Conservation (phyloP, 2,888 invertebrate species). For the Eupithecia subumbrata region DNA sequence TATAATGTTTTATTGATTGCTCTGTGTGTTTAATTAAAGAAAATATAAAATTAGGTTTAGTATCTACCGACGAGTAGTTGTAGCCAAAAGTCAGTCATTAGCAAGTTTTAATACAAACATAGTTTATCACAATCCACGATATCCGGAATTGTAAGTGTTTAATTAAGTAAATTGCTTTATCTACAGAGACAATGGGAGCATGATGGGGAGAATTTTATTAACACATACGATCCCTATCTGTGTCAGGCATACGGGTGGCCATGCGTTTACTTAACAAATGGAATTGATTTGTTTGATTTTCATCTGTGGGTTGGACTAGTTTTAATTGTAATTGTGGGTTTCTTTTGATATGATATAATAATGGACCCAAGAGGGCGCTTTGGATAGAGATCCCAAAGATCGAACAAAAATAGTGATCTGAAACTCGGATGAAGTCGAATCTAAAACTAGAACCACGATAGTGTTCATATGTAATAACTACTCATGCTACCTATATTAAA, state of each 20-base stretch:
- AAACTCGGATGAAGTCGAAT: not conserved
- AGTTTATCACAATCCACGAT: slow-evolving; percentile 59
- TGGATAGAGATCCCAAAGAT: not conserved
- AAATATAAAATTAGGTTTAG: no score
- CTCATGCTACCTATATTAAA: no score
- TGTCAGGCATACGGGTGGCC: slow-evolving; percentile 72
- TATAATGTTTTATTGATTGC: not conserved
- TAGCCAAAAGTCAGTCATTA: not conserved
- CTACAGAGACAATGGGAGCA: slow-evolving; percentile 75
- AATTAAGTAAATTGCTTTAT: slow-evolving; percentile 84
- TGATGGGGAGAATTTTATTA: slow-evolving; percentile 75
- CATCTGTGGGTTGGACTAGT: slow-evolving; percentile 59
- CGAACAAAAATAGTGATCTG: not conserved
- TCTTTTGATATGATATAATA: not conserved
- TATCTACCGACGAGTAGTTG: not conserved
- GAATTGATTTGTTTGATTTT: slow-evolving; percentile 81
- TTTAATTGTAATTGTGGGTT: slow-evolving; percentile 32
- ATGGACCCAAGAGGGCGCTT: not conserved
- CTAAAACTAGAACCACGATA: not conserved
- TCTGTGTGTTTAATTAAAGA: not conserved
- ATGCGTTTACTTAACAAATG: slow-evolving; percentile 74
- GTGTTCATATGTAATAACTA: no score
- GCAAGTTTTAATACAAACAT: slow-evolving; percentile 30
- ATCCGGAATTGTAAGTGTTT: slow-evolving; percentile 66
- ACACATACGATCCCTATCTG: slow-evolving; percentile 67